These are phyloP conservation scores for Diploscapter pachys DNA, from an alignment of 1,140 invertebrate species.

Conservation along the genomic window DNA sequence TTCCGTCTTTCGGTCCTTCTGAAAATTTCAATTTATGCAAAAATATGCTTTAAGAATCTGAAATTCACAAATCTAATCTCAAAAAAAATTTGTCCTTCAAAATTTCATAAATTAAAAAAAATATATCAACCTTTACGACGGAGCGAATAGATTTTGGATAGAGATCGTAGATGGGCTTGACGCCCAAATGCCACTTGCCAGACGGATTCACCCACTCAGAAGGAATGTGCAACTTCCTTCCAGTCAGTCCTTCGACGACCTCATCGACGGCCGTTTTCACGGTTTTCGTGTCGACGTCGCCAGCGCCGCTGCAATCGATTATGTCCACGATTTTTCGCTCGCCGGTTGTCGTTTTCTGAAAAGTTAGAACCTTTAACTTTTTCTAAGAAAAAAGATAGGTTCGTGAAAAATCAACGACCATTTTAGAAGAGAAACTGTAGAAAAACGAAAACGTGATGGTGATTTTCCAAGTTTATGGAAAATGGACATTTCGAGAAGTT, in stretches of 20 bases:
- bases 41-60: not conserved
- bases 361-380: slow-evolving; percentile 11
- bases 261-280: slow-evolving; percentile 73
- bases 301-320: slow-evolving; percentile 88
- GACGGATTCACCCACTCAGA: slow-evolving; percentile 74
- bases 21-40: slow-evolving; percentile 33
- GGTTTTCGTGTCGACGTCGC: slow-evolving; percentile 84
- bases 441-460: too few species aligned
- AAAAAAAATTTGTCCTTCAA: slow-evolving; percentile 14
- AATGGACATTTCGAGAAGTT: too few species aligned
- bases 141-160: slow-evolving; percentile 80
- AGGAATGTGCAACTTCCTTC: slow-evolving; percentile 82
- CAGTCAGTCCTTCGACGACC: slow-evolving; percentile 77
- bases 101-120: too few species aligned
- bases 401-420: not conserved
- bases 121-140: slow-evolving; percentile 65
- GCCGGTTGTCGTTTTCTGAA: slow-evolving; percentile 78
- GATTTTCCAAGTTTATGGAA: too few species aligned
- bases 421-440: too few species aligned
- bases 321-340: slow-evolving; percentile 88
- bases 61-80: slow-evolving; percentile 23
- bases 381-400: not conserved
- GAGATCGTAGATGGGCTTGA: slow-evolving; percentile 79
- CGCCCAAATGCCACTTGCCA: slow-evolving; percentile 67
- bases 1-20: slow-evolving; percentile 76